Base-by-base conservation (phyloP, 2,888 invertebrate species). In the Limnephilus rhombicus region DNA sequence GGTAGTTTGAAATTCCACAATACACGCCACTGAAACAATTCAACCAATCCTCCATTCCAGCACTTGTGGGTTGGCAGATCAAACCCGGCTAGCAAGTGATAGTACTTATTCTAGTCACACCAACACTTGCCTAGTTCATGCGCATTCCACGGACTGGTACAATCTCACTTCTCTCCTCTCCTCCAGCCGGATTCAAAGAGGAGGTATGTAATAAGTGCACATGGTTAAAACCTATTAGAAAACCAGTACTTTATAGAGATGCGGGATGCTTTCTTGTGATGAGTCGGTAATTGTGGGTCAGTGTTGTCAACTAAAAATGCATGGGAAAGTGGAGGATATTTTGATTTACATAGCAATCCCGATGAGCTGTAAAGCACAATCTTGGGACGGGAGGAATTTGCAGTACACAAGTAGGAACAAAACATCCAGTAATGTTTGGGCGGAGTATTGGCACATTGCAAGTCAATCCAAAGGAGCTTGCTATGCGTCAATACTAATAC, bases 21-120 rank as follows among this genome's bases (percentile, higher is more conserved):
- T 24, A 68, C 24, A 86, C 86, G 86, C 86, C 86, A 86, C 86
- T 45, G 86, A 37, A 29, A 15, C 49, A n/a, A 49, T 15, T 45
- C 24, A 13, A 45, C n/a, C 24, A 45, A 9, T n/a, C 41, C 45
- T n/a, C 85, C 45, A 45, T 45, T n/a, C 85, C 45, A 45, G n/a
- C 85, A n/a, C 29, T 45, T 49, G 41, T 49, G 86, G 37, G 83
- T 86, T 41, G 85, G 45, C 85, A 45, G 85, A 86, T 86, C 85
- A 86, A 86, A 41, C 85, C 85, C 29, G 85, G 85, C 85, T 15
- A 86, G 86, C 45, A n/a, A 68, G 86, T 13, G 49, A 45, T 86
- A 12, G 86, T 45, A 83, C 83, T 41, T 68, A 68, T 68, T 68
- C 68, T 68, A 68, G 68, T 68, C 68, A 68, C 68, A 68, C 24